Percentiles rank a stretch among this genome's conserved stretches.
Conservation (phyloP, 2,113 vertebrate genomes). For the Lanius collurio region DNA sequence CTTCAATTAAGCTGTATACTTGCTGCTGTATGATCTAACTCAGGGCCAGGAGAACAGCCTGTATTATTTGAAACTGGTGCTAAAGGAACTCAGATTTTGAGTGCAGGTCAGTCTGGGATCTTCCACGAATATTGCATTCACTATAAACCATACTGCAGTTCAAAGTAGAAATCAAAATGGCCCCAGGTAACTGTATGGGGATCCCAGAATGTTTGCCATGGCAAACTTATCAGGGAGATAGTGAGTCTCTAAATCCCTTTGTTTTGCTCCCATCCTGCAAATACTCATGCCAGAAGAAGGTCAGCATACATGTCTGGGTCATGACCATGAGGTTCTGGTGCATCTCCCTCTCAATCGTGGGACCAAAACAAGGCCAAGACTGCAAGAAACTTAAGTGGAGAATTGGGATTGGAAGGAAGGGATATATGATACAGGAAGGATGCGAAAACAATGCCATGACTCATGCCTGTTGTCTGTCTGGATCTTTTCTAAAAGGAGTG, state of each 20-base stretch:
- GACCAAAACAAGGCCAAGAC: not conserved
- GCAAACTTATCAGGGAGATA: not conserved
- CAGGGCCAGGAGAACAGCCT: not conserved
- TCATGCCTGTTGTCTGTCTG: not conserved
- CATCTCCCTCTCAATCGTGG: not conserved
- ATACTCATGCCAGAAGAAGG: not conserved
- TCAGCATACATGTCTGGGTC: not conserved
- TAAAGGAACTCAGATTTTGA: not conserved
- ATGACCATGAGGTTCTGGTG: not conserved
- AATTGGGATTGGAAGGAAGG: not conserved
- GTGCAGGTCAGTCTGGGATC: not conserved
- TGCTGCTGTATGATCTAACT: not conserved
- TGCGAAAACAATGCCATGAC: not conserved
- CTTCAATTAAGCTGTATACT: not conserved
- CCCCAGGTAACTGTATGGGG: not conserved
- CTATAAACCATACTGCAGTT: not conserved
- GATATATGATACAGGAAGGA: not conserved
- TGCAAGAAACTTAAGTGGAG: not conserved
- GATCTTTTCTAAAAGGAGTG: not conserved
- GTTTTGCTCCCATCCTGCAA: not conserved
- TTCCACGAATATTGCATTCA: not conserved
- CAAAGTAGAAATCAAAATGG: not conserved
- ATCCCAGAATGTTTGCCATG: not conserved
- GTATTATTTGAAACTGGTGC: not conserved
- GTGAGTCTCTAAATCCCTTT: constrained; percentile 23